Evolutionary conservation across 2,797 vertebrate species (phyloP).

Genomic region (Neomorphus geoffroyi): DNA sequence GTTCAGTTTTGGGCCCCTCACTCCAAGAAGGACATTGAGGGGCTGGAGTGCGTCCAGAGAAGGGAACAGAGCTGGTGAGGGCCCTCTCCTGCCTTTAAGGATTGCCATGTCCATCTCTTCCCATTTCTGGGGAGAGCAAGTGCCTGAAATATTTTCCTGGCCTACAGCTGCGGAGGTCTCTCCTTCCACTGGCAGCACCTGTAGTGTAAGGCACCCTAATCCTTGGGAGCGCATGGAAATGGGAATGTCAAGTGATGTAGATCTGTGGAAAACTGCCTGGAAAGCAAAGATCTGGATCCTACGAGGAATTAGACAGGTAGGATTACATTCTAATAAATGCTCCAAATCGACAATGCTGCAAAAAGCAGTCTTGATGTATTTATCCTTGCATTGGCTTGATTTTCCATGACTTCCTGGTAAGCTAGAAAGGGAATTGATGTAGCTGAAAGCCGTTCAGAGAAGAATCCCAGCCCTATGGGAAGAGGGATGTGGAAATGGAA

Average conservation of each 20-base stretch:
- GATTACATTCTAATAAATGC: not conserved
- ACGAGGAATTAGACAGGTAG: not conserved
- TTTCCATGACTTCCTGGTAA: not conserved
- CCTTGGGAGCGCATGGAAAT: not conserved
- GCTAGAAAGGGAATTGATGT: not conserved
- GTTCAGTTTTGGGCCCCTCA: too few species aligned
- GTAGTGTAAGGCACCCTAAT: not conserved
- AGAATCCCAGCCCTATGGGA: not conserved
- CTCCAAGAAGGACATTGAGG: too few species aligned
- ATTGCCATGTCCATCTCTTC: not conserved
- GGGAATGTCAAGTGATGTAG: not conserved
- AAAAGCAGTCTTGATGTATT: not conserved
- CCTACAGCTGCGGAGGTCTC: not conserved
- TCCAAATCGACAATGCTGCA: not conserved
- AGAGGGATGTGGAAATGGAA: accelerated
- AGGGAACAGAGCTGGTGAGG: too few species aligned
- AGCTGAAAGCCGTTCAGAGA: not conserved
- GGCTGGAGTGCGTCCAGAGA: too few species aligned
- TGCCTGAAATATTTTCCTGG: not conserved
- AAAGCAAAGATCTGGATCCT: not conserved
- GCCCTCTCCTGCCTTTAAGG: not conserved
- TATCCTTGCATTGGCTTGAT: not conserved
- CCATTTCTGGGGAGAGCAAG: not conserved
- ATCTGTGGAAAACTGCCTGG: not conserved
- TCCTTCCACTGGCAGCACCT: not conserved